Percentiles rank a stretch among this genome's conserved stretches.
Evolutionary conservation across 2,888 invertebrate genomes (phyloP).

Genomic region (Caenorhabditis sp.): DNA sequence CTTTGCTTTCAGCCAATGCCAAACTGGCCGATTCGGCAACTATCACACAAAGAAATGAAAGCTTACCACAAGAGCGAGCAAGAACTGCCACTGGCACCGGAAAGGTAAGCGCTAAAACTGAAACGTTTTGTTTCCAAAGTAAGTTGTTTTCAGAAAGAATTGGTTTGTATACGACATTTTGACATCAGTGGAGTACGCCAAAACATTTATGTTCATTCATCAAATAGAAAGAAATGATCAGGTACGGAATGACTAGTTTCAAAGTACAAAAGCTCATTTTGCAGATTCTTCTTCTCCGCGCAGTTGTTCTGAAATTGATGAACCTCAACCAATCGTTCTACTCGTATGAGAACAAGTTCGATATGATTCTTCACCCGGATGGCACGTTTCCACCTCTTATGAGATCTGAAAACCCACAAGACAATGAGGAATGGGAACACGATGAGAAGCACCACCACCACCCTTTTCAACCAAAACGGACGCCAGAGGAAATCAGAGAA

Average conservation of each 20-base stretch:
- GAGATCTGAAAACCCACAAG: not conserved
- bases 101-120: too few relatives aligned
- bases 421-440: not conserved
- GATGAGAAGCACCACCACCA: not conserved
- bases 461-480: too few relatives aligned
- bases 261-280: not conserved
- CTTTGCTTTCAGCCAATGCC: constrained; percentile 53
- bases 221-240: constrained; percentile 51
- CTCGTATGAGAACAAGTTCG: constrained; percentile 60
- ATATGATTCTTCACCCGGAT: constrained; percentile 60
- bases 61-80: constrained; percentile 14
- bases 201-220: constrained; percentile 67
- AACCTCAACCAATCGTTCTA: constrained; percentile 58
- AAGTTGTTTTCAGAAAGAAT: constrained; percentile 48
- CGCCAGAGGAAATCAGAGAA: constrained; percentile 9
- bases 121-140: too few relatives aligned
- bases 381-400: constrained; percentile 52
- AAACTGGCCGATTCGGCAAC: constrained; percentile 46
- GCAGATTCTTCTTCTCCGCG: constrained; percentile 38
- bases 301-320: constrained; percentile 53
- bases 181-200: constrained; percentile 65
- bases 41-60: constrained; percentile 23
- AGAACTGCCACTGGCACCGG: constrained; percentile 16
- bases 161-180: constrained; percentile 65
- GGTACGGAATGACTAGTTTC: constrained; percentile 20